Percentiles rank a stretch among this genome's conserved stretches.
Conservation (phyloP, 2,113 vertebrate species). For the Eleginops maclovinus region DNA sequence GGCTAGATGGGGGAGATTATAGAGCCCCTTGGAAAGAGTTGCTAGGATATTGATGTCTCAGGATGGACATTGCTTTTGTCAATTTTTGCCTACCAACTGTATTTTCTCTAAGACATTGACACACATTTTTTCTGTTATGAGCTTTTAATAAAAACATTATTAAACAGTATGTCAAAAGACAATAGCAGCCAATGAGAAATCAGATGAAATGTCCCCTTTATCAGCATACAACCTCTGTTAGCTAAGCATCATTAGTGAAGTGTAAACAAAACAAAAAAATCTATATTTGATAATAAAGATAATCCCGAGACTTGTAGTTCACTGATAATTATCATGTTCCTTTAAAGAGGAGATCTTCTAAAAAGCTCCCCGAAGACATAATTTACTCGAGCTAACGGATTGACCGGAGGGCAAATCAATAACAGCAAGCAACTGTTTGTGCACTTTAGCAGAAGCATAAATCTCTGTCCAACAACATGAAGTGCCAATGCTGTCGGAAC, state of each 20-base stretch:
- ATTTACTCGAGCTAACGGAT: constrained; percentile 46
- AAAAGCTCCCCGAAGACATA: constrained; percentile 55
- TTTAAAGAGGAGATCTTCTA: constrained; percentile 37
- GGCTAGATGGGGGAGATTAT: constrained; percentile 73
- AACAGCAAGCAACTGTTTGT: constrained; percentile 51
- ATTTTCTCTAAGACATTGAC: constrained; percentile 21
- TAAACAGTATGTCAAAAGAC: constrained; percentile 9
- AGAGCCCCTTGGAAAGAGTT: constrained; percentile 55
- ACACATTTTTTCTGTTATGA: neutral
- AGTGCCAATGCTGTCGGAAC: constrained; percentile 35
- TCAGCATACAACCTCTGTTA: neutral
- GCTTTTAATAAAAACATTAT: neutral
- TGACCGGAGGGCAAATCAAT: constrained; percentile 70
- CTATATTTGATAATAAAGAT: constrained; percentile 16
- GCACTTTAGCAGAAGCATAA: constrained; percentile 56
- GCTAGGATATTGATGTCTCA: constrained; percentile 68
- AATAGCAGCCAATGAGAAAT: neutral
- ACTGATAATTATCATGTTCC: constrained; percentile 21
- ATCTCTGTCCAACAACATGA: constrained; percentile 50
- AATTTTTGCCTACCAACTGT: constrained; percentile 27
- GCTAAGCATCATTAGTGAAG: constrained; percentile 5
- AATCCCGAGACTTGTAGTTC: neutral
- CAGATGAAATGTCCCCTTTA: neutral
- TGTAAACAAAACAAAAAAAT: constrained; percentile 15
- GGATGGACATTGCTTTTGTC: constrained; percentile 42